phyloP scores from a whole-genome alignment of 53 echinoderm and acorn worm genomes.

The Antedon mediterranea region DNA sequence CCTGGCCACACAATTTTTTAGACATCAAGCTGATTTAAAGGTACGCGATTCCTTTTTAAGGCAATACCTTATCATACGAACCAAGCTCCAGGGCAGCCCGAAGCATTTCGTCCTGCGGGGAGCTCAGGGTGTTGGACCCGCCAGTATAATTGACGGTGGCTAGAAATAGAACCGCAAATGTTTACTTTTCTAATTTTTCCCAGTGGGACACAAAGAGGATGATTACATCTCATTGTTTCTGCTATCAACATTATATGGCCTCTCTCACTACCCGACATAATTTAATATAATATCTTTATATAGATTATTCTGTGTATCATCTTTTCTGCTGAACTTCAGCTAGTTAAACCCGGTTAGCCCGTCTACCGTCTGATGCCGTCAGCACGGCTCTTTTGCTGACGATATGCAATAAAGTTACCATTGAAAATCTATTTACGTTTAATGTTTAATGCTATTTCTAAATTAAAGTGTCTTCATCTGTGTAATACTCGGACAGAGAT shows the following conservation, averaged over 20 bases:
- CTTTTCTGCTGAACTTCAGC: not conserved
- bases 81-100: not conserved
- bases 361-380: too few relatives aligned
- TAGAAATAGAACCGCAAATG: not conserved
- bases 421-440: too few relatives aligned
- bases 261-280: not conserved
- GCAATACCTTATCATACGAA: not conserved
- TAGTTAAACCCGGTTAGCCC: too few relatives aligned
- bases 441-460: too few relatives aligned
- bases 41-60: not conserved
- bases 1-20: not conserved
- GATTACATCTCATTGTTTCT: not conserved
- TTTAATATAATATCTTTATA: not conserved
- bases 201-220: conserved; percentile 1
- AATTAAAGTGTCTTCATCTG: too few relatives aligned
- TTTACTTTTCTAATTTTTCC: not conserved
- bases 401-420: too few relatives aligned
- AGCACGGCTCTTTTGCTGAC: too few relatives aligned
- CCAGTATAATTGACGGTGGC: not conserved
- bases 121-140: not conserved
- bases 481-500: too few relatives aligned
- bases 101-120: not conserved
- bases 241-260: not conserved
- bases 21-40: not conserved
- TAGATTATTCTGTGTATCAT: not conserved